phyloP scores from a whole-genome alignment of 2,797 vertebrate genomes.

The Alca torda region DNA sequence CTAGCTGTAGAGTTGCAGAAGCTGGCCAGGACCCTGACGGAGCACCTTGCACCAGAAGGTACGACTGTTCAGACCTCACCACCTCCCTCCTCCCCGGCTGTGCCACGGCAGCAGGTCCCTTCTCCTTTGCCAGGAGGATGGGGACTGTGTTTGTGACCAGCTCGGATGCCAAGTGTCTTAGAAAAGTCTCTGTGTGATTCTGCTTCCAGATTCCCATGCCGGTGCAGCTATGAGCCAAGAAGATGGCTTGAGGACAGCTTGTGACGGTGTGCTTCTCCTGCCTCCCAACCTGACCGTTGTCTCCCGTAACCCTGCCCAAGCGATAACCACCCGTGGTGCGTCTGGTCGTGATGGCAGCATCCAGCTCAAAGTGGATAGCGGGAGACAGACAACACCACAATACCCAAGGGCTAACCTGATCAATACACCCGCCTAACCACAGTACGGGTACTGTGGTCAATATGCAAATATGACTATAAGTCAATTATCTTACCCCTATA shows the following conservation, averaged over 20 bases:
- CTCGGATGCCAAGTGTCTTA: not conserved
- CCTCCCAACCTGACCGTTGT: not conserved
- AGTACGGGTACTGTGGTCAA: not conserved
- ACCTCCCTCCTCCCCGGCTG: not conserved
- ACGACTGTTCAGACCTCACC: not conserved
- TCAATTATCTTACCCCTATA: not conserved
- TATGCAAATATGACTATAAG: not conserved
- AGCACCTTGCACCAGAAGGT: not conserved
- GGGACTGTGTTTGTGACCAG: not conserved
- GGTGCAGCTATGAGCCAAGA: not conserved
- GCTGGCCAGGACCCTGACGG: not conserved
- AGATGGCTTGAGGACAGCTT: not conserved
- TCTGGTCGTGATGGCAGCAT: not conserved
- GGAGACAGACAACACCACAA: not conserved
- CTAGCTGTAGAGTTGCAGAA: not conserved
- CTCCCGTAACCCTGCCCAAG: not conserved
- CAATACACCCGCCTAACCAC: not conserved
- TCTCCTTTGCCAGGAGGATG: not conserved
- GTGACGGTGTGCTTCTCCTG: not conserved
- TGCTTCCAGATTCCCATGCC: not conserved
- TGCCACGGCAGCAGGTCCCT: not conserved
- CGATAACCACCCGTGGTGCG: not conserved
- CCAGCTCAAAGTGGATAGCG: not conserved
- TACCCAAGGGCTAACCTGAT: not conserved
- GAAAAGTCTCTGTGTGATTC: not conserved